Percentiles rank a stretch among this genome's conserved stretches.
phyloP scores from a whole-genome alignment of 2,888 invertebrate species.

The Cyrtodaria siliqua region DNA sequence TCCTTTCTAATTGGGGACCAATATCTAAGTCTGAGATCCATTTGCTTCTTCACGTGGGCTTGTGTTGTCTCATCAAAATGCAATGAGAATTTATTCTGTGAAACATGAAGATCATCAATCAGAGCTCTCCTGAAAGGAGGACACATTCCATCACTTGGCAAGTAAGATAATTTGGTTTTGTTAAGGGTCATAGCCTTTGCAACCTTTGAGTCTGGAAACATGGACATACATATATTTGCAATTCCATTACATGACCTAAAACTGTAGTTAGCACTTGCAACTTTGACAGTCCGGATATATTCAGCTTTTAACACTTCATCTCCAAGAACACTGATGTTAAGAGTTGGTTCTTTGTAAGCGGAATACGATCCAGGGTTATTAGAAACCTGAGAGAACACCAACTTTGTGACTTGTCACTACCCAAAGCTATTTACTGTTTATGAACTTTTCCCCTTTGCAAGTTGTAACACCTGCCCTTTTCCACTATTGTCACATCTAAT shows the following conservation, averaged over 20 bases:
- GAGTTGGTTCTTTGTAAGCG: not conserved
- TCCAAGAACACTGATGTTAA: not conserved
- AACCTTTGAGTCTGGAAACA: conserved; percentile 2
- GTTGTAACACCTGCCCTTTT: not conserved
- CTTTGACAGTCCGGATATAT: not conserved
- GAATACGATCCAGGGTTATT: not conserved
- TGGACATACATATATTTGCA: not conserved
- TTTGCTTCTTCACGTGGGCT: conserved; percentile 4
- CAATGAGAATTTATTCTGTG: not conserved
- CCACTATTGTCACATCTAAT: conserved; percentile 5
- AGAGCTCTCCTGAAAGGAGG: not conserved
- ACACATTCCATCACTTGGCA: not conserved
- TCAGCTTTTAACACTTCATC: not conserved
- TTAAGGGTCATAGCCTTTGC: not conserved
- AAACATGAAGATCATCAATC: conserved; percentile 8
- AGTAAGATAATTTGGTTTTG: not conserved
- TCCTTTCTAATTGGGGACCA: not conserved
- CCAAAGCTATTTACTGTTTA: no score
- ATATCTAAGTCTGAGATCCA: not conserved
- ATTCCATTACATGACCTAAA: not conserved
- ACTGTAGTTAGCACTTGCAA: not conserved
- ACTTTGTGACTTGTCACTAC: no score
- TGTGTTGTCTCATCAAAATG: conserved; percentile 10
- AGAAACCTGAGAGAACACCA: no score
- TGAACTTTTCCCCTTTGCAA: no score